Evolutionary conservation across 2,888 invertebrate genomes (phyloP).

Genomic region (Hyposoter dolosus): DNA sequence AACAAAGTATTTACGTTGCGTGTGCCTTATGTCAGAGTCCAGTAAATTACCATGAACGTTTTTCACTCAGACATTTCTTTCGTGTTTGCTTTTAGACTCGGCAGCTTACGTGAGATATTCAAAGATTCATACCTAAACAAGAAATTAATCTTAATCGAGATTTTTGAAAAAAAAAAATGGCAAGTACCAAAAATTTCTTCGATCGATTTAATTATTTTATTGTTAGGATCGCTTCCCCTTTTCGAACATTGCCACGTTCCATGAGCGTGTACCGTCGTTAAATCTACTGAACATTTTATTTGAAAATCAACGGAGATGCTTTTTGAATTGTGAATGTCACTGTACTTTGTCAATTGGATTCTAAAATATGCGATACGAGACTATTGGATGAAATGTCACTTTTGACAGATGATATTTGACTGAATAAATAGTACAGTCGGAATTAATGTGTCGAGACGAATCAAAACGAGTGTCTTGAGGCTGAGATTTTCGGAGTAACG

Average conservation of each 20-base stretch:
- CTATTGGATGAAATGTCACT: conserved; percentile 1
- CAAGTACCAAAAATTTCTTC: neutral
- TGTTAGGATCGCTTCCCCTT: neutral
- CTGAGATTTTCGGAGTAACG: conserved; percentile 21
- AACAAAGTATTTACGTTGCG: conserved; percentile 30
- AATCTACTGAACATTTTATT: neutral
- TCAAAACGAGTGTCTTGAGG: conserved; percentile 27
- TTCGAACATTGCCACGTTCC: neutral
- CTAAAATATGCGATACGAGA: neutral
- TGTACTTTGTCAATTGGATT: neutral
- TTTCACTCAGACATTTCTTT: neutral
- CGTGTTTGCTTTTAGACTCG: neutral
- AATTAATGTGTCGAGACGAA: conserved; percentile 12
- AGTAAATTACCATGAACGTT: neutral
- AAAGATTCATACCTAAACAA: neutral
- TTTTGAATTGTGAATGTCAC: neutral
- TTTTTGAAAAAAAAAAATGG: neutral
- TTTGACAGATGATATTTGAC: conserved; percentile 12
- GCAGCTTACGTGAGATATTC: neutral
- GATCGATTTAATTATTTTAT: neutral
- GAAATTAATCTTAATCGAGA: neutral
- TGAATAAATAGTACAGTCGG: conserved; percentile 30
- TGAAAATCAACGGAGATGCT: neutral
- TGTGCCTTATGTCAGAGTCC: conserved; percentile 4
- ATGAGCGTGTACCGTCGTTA: neutral